Evolutionary conservation across 2,888 invertebrate species (phyloP), one percentile per base, ranked within the genome.

Genomic region (Athripsodes cinereus): DNA sequence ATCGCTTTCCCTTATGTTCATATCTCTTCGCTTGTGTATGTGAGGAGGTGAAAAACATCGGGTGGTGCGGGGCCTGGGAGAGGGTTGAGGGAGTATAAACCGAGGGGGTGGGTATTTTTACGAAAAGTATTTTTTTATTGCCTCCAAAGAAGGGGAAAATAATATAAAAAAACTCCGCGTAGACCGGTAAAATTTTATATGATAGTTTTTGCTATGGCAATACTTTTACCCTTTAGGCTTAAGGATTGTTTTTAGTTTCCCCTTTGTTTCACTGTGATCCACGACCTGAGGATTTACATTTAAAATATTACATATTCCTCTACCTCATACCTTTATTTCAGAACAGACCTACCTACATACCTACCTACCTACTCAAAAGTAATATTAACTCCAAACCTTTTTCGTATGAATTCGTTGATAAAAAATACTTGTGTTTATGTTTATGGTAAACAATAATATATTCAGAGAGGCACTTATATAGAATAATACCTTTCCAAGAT

Each of bases 1-100:
- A 67, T 74, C 74, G 76, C 75, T 78, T 78, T 78, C 76, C 78
- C 78, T 77, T 78, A 78, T 78, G 78, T 77, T 78, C 76, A 78
- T 79, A 78, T 76, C 72, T 74, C 74, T 71, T 52, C n/a, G 22
- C 34, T 50, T 22, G 57, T 60, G 60, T 60, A 59, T 52, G 60
- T 54, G 61, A 53, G 55, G 61, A 65, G 66, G 64, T 40, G 40
- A 40, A 40, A 40, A 40, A 40, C 40, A 64, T 65, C 59, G 65
- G 66, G 66, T 68, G 56, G 50, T 59, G 68, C 70, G 69, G 71
- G 69, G 70, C 68, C 68, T 69, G 67, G 63, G 68, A 61, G 61
- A 62, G 62, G 62, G 56, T 59, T 49, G 57, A 53, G 53, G 58
- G 62, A 59, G 58, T 53, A 57, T 63, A 57, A 62, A 52, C 58